Percentiles rank a stretch among this genome's conserved stretches.
Conservation (phyloP, 2,113 vertebrate genomes). For the Lucifuga dentata region DNA sequence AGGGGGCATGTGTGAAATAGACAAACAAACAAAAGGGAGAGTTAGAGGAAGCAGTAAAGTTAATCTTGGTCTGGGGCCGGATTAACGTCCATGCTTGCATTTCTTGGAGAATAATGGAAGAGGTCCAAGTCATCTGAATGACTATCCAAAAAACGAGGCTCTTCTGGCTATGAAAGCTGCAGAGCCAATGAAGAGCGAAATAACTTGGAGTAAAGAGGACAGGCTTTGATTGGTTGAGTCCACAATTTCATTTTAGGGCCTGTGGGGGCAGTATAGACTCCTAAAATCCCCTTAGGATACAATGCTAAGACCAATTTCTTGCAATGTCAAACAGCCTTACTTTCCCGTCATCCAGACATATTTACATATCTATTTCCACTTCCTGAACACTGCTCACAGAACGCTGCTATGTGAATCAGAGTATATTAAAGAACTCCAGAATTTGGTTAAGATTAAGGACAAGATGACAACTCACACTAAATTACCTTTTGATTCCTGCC, state of each 20-base stretch:
- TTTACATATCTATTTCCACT: conserved; percentile 2
- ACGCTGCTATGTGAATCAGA: conserved; percentile 1
- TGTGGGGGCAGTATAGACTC: conserved; percentile 44
- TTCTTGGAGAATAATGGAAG: conserved; percentile 69
- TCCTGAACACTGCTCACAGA: conserved; percentile 10
- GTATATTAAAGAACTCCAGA: conserved; percentile 23
- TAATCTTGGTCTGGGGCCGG: conserved; percentile 71
- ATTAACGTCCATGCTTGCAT: conserved; percentile 62
- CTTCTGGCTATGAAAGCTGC: conserved; percentile 62
- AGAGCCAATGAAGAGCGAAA: conserved; percentile 71
- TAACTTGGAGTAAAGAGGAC: conserved; percentile 52
- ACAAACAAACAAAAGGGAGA: conserved; percentile 75
- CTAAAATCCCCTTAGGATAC: conserved; percentile 30
- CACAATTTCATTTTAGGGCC: conserved; percentile 70
- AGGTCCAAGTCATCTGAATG: conserved; percentile 56
- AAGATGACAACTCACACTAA: too few species aligned
- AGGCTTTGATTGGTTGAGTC: conserved; percentile 61
- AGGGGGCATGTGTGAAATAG: conserved; percentile 77
- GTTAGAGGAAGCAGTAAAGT: conserved; percentile 56
- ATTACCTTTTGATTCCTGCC: too few species aligned
- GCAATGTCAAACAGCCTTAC: neutral
- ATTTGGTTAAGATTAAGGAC: conserved; percentile 19
- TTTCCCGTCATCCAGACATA: conserved; percentile 6
- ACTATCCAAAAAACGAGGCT: conserved; percentile 51
- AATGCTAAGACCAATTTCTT: conserved; percentile 13